A percentile compares a stretch with the other conserved stretches of the same genome.
Evolutionary conservation across 2,113 vertebrate genomes (phyloP).

Genomic region (Pteronura brasiliensis): DNA sequence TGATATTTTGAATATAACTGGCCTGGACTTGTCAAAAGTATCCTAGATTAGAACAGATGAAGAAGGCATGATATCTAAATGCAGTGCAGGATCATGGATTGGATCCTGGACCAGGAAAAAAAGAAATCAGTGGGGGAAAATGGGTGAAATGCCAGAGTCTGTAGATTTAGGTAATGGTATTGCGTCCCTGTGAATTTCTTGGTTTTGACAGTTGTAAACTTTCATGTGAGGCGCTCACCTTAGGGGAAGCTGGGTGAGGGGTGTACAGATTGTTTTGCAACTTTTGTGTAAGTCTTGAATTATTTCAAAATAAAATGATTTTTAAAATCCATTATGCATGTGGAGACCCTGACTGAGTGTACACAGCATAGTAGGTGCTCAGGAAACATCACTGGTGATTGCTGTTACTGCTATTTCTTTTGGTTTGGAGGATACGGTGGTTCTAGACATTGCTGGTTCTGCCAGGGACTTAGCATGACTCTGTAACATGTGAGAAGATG

Average conservation of each 20-base stretch:
- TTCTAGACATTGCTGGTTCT: not conserved
- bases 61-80: not conserved
- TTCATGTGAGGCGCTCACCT: not conserved
- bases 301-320: not conserved
- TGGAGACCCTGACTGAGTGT: not conserved
- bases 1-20: not conserved
- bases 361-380: not conserved
- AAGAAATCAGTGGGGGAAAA: not conserved
- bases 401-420: too few species aligned
- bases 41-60: not conserved
- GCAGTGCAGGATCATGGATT: not conserved
- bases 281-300: not conserved
- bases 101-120: not conserved
- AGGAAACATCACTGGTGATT: accelerated
- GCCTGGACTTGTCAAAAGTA: not conserved
- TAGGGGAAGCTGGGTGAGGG: not conserved
- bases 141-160: not conserved
- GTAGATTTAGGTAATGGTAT: not conserved
- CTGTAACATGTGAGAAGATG: not conserved
- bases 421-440: not conserved
- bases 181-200: not conserved
- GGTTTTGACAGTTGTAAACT: not conserved
- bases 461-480: not conserved
- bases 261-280: not conserved
- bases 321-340: not conserved